A percentile compares a stretch with the other conserved stretches of the same genome.
phyloP scores from a whole-genome alignment of 2,888 invertebrate species.

The Horisme vitalbata region DNA sequence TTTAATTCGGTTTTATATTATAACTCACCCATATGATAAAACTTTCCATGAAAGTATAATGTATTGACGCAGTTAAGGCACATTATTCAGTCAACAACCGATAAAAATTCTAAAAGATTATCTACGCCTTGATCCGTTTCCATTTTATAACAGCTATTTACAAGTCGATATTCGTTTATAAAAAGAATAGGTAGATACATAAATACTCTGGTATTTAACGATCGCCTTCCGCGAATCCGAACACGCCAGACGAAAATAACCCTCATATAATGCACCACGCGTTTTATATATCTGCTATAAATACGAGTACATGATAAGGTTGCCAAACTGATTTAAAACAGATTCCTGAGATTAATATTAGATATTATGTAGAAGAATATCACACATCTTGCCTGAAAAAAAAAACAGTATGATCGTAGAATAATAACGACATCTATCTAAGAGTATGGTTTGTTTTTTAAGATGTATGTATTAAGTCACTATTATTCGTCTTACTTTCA shows the following conservation, averaged over 20 bases:
- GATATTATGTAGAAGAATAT: no score
- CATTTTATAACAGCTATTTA: conserved; percentile 44
- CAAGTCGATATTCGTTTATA: conserved; percentile 35
- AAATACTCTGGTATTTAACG: conserved; percentile 31
- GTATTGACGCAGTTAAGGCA: conserved; percentile 60
- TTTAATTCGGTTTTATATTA: conserved; percentile 23
- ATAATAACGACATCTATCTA: no score
- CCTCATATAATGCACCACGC: conserved; percentile 22
- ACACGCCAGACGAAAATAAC: conserved; percentile 34
- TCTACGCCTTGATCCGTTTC: conserved; percentile 62
- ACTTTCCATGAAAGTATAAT: conserved; percentile 36
- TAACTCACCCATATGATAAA: conserved; percentile 24
- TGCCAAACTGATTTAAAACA: conserved; percentile 31
- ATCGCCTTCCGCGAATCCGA: conserved; percentile 34
- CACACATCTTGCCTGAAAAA: no score
- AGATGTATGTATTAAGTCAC: not conserved
- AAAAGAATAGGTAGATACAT: conserved; percentile 31
- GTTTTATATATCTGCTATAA: conserved; percentile 28
- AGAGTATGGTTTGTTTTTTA: no score
- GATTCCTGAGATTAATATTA: conserved; percentile 19
- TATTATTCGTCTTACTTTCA: no score
- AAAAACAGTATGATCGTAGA: no score
- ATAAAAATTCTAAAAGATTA: conserved; percentile 54
- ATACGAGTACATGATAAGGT: conserved; percentile 21
- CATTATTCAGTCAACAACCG: conserved; percentile 60